Percentiles rank a stretch among this genome's conserved stretches.
phyloP scores from a whole-genome alignment of 92 coral and sea anemone genomes.

The Metridium senile region DNA sequence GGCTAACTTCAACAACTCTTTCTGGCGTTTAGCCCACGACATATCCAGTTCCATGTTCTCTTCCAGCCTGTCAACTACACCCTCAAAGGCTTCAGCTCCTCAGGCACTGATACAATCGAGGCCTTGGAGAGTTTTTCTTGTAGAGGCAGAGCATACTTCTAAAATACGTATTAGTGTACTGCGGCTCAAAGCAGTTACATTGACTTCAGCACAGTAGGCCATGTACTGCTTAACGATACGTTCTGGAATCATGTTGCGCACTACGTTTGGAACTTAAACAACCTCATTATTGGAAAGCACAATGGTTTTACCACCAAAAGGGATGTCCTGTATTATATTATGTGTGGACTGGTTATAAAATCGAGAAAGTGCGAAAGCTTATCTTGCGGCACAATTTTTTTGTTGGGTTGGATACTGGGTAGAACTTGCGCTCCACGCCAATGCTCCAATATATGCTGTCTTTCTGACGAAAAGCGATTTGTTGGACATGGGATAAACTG shows the following conservation, averaged over 20 bases:
- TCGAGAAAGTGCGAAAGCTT: conserved; percentile 16
- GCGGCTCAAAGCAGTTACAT: conserved; percentile 2
- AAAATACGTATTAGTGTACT: conserved; percentile 7
- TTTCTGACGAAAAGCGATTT: too few relatives aligned
- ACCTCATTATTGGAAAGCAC: conserved; percentile 39
- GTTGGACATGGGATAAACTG: too few relatives aligned
- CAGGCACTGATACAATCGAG: conserved; percentile 5
- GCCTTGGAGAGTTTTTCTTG: conserved; percentile 13
- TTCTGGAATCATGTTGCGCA: conserved; percentile 41
- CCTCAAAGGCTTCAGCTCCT: conserved; percentile 8
- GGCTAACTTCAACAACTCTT: background rate
- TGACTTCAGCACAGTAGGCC: background rate
- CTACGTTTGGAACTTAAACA: conserved; percentile 37
- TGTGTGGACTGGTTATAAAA: conserved; percentile 25
- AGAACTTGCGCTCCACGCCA: too few relatives aligned
- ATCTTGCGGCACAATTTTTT: background rate
- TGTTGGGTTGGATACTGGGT: too few relatives aligned
- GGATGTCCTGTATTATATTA: conserved; percentile 43
- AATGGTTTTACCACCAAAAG: conserved; percentile 41
- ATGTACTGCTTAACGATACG: conserved; percentile 37
- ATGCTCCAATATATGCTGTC: too few relatives aligned
- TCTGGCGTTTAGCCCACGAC: conserved; percentile 1
- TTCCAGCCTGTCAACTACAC: background rate
- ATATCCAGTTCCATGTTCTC: too few relatives aligned
- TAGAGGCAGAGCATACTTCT: conserved; percentile 8